phyloP scores from a whole-genome alignment of 2,797 vertebrate species.

The Hypotaenidia okinawae region DNA sequence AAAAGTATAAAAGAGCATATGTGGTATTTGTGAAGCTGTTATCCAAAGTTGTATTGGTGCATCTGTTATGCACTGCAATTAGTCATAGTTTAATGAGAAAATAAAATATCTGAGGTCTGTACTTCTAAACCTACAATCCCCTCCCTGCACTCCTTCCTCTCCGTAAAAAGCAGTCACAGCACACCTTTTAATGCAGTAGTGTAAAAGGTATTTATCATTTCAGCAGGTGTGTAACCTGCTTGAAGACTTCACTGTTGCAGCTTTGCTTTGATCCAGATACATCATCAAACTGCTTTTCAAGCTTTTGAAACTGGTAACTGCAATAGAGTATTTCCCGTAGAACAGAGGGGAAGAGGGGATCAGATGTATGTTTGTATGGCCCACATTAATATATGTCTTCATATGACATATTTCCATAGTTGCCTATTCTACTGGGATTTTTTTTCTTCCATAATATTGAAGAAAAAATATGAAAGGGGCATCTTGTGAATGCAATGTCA shows the following conservation, averaged over 20 bases:
- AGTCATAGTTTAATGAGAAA: conserved; percentile 14
- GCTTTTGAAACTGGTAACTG: not conserved
- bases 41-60: not conserved
- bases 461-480: not conserved
- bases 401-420: not conserved
- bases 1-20: not conserved
- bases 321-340: not conserved
- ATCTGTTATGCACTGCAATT: not conserved
- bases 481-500: not conserved
- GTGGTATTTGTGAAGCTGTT: not conserved
- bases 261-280: not conserved
- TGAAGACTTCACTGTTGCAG: not conserved
- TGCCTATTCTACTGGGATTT: not conserved
- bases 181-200: not conserved
- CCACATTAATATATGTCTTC: not conserved
- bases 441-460: not conserved
- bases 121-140: not conserved
- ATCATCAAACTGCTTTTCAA: not conserved
- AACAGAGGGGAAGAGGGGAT: not conserved
- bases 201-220: not conserved
- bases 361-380: not conserved
- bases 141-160: rapidly evolving
- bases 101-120: not conserved
- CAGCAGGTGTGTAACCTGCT: not conserved
- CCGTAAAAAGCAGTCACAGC: not conserved